phyloP scores from a whole-genome alignment of 1,140 invertebrate species.

The Wiebesia pumilae region DNA sequence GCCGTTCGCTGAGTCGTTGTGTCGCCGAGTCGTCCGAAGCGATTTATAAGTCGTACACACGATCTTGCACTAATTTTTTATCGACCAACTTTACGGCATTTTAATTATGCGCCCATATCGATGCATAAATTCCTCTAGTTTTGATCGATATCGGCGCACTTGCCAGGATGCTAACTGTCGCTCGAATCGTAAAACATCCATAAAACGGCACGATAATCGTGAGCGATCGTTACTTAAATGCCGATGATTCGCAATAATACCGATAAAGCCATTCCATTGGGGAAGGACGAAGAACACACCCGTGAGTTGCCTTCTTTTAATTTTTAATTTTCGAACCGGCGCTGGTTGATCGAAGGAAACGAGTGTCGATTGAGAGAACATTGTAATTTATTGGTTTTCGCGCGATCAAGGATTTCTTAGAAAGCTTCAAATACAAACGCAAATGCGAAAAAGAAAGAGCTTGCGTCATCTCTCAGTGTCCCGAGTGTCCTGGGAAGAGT shows the following conservation, averaged over 20 bases:
- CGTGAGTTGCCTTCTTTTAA: background rate
- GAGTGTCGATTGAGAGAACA: background rate
- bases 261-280: background rate
- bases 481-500: no score
- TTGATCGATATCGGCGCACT: background rate
- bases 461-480: no score
- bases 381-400: background rate
- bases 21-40: no score
- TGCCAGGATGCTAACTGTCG: background rate
- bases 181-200: background rate
- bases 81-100: background rate
- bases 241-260: background rate
- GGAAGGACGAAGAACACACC: background rate
- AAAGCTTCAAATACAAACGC: background rate
- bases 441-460: background rate
- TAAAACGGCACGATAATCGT: background rate
- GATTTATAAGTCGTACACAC: background rate
- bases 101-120: background rate
- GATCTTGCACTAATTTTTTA: background rate
- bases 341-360: constrained; percentile 6
- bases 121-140: background rate
- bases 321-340: constrained; percentile 9
- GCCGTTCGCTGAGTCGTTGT: background rate
- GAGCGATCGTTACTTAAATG: background rate
- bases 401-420: background rate